phyloP scores from a whole-genome alignment of 2,888 invertebrate genomes.

The Calameuta pallipes region DNA sequence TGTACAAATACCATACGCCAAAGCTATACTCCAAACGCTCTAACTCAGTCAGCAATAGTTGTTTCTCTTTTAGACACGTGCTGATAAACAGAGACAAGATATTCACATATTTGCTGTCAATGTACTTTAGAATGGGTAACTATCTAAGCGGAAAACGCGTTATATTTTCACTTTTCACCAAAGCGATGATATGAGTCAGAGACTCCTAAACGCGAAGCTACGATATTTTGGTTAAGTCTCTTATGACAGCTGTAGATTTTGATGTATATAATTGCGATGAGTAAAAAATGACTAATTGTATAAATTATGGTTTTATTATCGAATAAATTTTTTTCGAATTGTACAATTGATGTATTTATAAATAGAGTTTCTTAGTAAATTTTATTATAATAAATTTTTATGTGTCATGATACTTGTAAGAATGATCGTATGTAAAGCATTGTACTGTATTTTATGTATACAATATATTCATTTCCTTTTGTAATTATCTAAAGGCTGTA shows the following conservation, averaged over 20 bases:
- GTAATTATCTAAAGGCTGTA: conserved; percentile 68
- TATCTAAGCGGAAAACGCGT: not conserved
- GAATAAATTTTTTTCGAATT: not conserved
- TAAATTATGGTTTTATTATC: not conserved
- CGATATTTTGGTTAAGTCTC: not conserved
- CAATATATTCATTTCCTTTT: conserved; percentile 26
- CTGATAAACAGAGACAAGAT: not conserved
- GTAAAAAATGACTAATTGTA: not conserved
- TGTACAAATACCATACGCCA: not conserved
- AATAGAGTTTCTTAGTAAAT: not conserved
- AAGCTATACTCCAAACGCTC: too few species aligned
- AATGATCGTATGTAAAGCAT: not conserved
- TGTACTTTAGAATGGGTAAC: not conserved
- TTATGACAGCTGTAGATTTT: not conserved
- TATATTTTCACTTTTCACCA: not conserved
- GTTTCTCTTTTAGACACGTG: not conserved
- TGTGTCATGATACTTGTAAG: not conserved
- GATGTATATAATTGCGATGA: not conserved
- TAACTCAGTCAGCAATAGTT: not conserved
- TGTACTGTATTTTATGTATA: not conserved
- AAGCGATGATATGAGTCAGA: not conserved
- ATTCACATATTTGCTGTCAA: not conserved
- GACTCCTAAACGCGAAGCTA: not conserved
- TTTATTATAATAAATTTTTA: not conserved
- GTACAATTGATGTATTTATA: not conserved